A percentile compares a stretch with the other conserved stretches of the same genome.
phyloP scores from a whole-genome alignment of 2,113 vertebrate genomes.

The Hylia prasina region DNA sequence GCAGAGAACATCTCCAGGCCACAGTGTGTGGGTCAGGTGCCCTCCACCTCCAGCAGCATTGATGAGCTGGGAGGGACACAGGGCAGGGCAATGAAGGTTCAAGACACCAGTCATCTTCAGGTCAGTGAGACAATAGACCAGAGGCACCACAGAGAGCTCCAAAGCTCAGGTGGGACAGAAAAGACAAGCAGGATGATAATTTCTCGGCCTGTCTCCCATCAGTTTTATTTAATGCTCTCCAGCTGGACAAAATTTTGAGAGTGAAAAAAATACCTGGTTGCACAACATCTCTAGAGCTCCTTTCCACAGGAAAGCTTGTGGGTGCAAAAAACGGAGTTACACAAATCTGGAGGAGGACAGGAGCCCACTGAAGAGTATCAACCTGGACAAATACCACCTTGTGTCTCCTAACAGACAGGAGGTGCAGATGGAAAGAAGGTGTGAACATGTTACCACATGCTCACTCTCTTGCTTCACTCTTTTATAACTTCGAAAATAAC shows the following conservation, averaged over 20 bases:
- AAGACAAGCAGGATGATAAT: background rate
- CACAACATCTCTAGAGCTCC: background rate
- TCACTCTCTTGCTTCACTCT: background rate
- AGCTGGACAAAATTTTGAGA: background rate
- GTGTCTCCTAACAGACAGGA: background rate
- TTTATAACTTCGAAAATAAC: background rate
- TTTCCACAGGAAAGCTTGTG: background rate
- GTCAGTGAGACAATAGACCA: accelerated
- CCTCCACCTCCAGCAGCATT: background rate
- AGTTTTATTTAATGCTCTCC: background rate
- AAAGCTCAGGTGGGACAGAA: background rate
- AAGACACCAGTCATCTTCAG: accelerated
- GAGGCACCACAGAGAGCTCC: background rate
- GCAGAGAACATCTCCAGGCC: background rate
- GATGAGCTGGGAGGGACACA: background rate
- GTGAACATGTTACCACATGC: background rate
- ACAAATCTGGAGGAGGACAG: background rate
- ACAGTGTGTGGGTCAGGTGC: accelerated
- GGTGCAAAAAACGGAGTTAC: background rate
- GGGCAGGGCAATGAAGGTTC: background rate
- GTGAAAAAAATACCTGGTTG: background rate
- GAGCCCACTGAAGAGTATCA: background rate
- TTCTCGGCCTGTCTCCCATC: background rate
- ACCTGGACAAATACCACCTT: background rate
- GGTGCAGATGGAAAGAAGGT: constrained; percentile 1